Evolutionary conservation across 2,113 vertebrate species (phyloP), one percentile per base, ranked within the genome.

Genomic region (Onychostoma macrolepis): DNA sequence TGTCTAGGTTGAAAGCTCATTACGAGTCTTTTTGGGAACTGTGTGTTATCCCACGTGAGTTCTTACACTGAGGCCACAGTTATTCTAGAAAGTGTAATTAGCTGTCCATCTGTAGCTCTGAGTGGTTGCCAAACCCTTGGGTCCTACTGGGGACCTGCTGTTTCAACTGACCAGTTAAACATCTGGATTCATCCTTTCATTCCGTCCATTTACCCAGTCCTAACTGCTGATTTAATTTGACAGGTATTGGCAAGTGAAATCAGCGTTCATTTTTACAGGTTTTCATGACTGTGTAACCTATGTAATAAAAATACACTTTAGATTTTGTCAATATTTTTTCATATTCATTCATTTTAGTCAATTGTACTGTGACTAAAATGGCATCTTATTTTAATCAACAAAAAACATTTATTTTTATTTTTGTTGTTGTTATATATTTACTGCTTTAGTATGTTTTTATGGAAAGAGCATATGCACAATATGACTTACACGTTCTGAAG

Each of bases 11-110:
- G 38, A 85, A 83, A 71, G 38, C 65, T 85, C 82, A 87, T 87
- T 78, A 84, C 33, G 24, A 80, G 45, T 67, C 26, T 76, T 90
- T 78, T 88, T 72, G 76, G 65, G 84, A 53, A 75, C 43, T 74
- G 61, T 81, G 28, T 82, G 85, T 85, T 89, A 79, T 87, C 86
- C 85, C 87, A 89, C 83, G 78, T 89, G 85, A 87, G 65, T 69
- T 74, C 65, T 80, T 76, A 67, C 63, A 88, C 77, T 86, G 53
- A 81, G 80, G 80, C 83, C 67, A 80, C 80, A 86, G 86, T 78
- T 56, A 85, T 83, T 88, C 53, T 88, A 85, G 75, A 83, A 67
- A 75, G 88, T 80, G 76, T 87, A 83, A 90, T 86, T 90, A 89
- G 56, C 81, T 87, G 85, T 89, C 81, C 75, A 19, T 86, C 84